Conservation (phyloP, 2,113 vertebrate genomes). For the Atlantisia rogersi region DNA sequence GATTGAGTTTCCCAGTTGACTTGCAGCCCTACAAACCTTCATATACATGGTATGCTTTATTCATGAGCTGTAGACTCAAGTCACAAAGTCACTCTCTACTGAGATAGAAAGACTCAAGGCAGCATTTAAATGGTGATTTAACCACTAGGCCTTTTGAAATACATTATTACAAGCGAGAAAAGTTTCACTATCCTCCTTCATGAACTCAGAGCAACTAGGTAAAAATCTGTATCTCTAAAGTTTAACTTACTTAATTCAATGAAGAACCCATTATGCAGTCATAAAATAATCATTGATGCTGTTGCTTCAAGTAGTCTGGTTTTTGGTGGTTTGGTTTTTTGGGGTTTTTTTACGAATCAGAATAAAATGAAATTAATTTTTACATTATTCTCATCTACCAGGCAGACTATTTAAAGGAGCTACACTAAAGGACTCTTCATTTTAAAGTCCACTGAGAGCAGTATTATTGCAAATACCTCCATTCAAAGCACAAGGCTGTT, state of each 20-base stretch:
- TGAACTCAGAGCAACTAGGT: not conserved
- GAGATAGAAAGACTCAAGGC: not conserved
- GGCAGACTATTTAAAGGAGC: not conserved
- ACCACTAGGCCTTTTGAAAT: not conserved
- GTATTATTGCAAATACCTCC: not conserved
- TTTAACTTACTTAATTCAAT: not conserved
- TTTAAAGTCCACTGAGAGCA: not conserved
- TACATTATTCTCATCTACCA: not conserved
- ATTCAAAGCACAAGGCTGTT: not conserved
- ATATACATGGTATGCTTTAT: not conserved
- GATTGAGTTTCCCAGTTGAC: not conserved
- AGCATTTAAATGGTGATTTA: not conserved
- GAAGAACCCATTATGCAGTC: not conserved
- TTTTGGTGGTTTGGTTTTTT: too few species aligned
- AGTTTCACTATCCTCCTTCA: not conserved
- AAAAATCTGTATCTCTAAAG: not conserved
- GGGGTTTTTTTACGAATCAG: not conserved
- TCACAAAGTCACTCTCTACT: not conserved
- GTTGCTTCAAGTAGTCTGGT: not conserved
- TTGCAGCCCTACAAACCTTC: not conserved
- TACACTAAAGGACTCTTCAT: not conserved
- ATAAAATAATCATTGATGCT: not conserved
- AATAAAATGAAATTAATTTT: not conserved
- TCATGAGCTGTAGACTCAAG: not conserved
- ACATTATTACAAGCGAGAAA: not conserved